Base-by-base conservation (phyloP, 2,113 vertebrate genomes). In the Triplophysa tibetana region DNA sequence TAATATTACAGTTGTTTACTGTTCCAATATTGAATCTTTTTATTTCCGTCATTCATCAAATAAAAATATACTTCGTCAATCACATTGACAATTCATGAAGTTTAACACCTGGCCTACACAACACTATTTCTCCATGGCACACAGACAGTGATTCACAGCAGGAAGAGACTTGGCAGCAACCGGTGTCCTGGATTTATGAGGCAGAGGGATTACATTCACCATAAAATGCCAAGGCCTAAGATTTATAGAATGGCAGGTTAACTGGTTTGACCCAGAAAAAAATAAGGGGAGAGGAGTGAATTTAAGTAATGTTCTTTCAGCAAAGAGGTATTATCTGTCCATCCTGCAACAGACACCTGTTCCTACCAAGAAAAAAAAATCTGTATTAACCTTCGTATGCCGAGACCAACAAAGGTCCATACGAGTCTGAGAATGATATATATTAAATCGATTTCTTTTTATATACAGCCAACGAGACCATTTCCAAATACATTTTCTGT, bases 171-270 rank as follows among this genome's bases (percentile, higher is more conserved):
- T 72, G 26, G 69, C 52, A 64, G 60, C 0, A 16, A 72, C n/a
- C 50, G 50, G 45, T 1, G 16, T 65, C 23, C 8, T 68, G 60
- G 61, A 84, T 81, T 84, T 45, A 81, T 43, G 79, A 73, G 67
- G 11, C 61, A 61, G 21, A 43, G 24, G 13, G 23, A 73, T 81
- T 81, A 84, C 64, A 50, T 70, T 26, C 72, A 75, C 21, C 60
- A 61, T 70, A 62, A 77, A 77, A 75, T 8, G n/a, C 48, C 52
- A 29, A 24, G 69, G 24, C 54, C 8, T 75, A 9, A 72, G 58
- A 84, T 81, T 84, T 70, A 79, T 70, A 65, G 56, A 74, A 70
- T 23, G 64, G 23, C 24, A 84, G 70, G 76, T 79, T 81, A 84
- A 81, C 58, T 26, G 70, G 64, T 60, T 60, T 81, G 75, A 81